These are phyloP conservation scores for Salvator merianae DNA, from an alignment of 2,113 vertebrate species.

Conservation along the genomic window DNA sequence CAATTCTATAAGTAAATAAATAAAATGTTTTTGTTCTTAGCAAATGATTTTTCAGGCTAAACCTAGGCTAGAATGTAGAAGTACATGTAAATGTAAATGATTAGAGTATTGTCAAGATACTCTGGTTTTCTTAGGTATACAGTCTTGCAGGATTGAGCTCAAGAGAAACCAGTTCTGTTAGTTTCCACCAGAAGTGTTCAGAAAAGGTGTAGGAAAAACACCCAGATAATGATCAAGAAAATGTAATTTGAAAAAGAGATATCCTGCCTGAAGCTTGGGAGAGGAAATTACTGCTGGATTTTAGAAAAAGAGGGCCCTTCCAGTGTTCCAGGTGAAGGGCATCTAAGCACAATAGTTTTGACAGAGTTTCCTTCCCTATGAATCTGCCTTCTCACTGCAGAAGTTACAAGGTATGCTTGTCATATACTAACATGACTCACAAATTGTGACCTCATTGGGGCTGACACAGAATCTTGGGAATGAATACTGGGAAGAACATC, in stretches of 20 bases:
- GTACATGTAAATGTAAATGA: background rate
- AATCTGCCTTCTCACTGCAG: too few species aligned
- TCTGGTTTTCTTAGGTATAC: background rate
- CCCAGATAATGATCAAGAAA: background rate
- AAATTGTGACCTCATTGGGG: too few species aligned
- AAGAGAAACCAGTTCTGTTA: background rate
- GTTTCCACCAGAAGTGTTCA: background rate
- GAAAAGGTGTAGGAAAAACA: background rate
- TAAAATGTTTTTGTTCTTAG: too few species aligned
- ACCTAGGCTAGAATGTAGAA: background rate
- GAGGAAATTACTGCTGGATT: background rate
- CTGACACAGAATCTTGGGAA: too few species aligned
- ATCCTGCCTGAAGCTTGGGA: background rate
- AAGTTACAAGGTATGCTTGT: too few species aligned
- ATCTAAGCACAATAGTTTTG: too few species aligned
- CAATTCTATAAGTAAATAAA: too few species aligned
- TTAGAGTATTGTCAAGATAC: background rate
- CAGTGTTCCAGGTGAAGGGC: too few species aligned
- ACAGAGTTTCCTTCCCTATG: too few species aligned
- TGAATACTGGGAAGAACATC: too few species aligned
- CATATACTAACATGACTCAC: too few species aligned
- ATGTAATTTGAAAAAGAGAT: background rate
- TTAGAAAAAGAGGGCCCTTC: too few species aligned
- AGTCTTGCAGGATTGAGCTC: background rate
- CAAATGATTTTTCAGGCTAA: background rate